phyloP scores from a whole-genome alignment of 2,888 invertebrate species.

The Periphyllus acericola region DNA sequence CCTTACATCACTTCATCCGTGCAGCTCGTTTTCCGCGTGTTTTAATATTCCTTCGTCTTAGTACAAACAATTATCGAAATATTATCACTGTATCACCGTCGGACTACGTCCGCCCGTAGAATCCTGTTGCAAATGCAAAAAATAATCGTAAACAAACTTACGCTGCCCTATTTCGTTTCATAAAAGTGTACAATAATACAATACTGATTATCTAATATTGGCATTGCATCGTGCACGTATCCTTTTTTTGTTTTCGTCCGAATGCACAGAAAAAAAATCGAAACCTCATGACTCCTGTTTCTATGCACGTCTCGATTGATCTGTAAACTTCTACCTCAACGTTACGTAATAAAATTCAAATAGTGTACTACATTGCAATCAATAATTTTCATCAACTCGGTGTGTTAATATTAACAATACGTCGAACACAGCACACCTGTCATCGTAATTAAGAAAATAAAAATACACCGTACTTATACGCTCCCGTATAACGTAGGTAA shows the following conservation, averaged over 20 bases:
- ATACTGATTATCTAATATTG: background rate
- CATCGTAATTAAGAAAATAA: too few relatives aligned
- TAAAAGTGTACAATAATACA: background rate
- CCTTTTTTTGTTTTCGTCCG: background rate
- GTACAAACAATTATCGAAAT: too few relatives aligned
- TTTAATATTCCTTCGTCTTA: too few relatives aligned
- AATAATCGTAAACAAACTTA: background rate
- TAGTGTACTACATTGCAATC: too few relatives aligned
- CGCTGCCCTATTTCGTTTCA: background rate
- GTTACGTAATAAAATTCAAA: background rate
- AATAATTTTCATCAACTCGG: too few relatives aligned
- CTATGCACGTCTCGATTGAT: background rate
- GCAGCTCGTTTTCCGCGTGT: too few relatives aligned
- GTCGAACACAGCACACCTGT: too few relatives aligned
- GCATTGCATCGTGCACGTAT: background rate
- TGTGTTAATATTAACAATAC: too few relatives aligned
- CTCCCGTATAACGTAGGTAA: too few relatives aligned
- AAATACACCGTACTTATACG: too few relatives aligned
- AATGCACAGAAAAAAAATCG: background rate
- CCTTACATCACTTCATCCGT: too few relatives aligned
- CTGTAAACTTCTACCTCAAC: background rate
- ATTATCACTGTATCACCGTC: background rate
- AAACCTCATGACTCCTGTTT: background rate
- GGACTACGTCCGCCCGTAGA: conserved; percentile 18
- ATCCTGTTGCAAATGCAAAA: background rate